phyloP scores from a whole-genome alignment of 2,113 vertebrate genomes.

The Helogale parvula region DNA sequence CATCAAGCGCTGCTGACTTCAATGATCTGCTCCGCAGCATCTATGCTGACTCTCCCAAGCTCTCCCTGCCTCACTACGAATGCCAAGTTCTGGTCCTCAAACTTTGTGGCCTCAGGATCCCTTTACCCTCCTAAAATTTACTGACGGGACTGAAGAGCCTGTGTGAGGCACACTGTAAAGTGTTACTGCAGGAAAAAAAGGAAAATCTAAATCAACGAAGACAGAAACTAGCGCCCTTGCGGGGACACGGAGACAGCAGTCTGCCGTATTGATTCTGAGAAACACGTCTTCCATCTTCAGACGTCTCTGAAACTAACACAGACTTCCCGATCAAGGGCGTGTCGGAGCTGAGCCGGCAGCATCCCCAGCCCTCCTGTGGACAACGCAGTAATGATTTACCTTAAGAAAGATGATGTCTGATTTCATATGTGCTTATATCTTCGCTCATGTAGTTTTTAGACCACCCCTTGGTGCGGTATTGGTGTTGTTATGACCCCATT shows the following conservation, averaged over 20 bases:
- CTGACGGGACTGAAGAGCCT: background rate
- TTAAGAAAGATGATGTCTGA: background rate
- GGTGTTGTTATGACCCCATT: background rate
- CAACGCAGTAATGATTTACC: background rate
- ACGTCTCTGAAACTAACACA: background rate
- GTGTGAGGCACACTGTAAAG: accelerated
- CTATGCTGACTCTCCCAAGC: accelerated
- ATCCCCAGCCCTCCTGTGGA: background rate
- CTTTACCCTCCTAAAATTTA: background rate
- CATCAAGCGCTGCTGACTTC: accelerated
- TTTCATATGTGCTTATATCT: accelerated
- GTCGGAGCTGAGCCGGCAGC: accelerated
- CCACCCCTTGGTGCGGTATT: no score
- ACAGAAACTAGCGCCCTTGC: accelerated
- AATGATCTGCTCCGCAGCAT: background rate
- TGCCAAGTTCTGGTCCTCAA: background rate
- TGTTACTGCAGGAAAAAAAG: no score
- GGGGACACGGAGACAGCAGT: background rate
- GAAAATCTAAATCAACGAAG: background rate
- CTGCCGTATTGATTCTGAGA: accelerated
- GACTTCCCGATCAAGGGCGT: accelerated
- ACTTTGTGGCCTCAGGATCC: background rate
- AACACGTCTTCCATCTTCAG: accelerated
- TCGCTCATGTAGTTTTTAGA: no score
- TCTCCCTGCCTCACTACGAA: background rate